Evolutionary conservation across 2,797 vertebrate genomes (phyloP).

Genomic region (Syngnathus acus): DNA sequence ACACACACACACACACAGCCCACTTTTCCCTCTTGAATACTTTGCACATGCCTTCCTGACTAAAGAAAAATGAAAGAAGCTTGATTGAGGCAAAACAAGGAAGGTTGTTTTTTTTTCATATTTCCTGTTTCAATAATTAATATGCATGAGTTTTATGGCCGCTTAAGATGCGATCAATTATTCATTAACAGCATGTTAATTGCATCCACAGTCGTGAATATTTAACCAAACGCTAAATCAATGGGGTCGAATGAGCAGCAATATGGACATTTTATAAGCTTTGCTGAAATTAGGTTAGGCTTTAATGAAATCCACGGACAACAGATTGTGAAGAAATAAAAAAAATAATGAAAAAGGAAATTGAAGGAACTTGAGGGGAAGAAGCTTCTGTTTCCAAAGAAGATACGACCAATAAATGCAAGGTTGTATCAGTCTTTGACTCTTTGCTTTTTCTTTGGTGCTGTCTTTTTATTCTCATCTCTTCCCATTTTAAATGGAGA

Average conservation of each 20-base stretch:
- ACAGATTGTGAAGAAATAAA: constrained; percentile 30
- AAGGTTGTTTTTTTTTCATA: constrained; percentile 60
- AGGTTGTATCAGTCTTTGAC: constrained; percentile 30
- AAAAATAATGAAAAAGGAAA: constrained; percentile 13
- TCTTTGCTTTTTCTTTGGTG: constrained; percentile 37
- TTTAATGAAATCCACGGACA: constrained; percentile 57
- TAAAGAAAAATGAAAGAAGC: constrained; percentile 56
- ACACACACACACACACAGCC: constrained; percentile 11
- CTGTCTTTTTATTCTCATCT: constrained; percentile 46
- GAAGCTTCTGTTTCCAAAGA: constrained; percentile 27
- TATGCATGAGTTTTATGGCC: constrained; percentile 73
- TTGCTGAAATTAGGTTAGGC: constrained; percentile 59
- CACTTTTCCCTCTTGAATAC: constrained; percentile 35
- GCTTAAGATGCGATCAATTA: constrained; percentile 73
- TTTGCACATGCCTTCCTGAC: constrained; percentile 38
- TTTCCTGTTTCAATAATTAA: constrained; percentile 73
- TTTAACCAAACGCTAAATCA: constrained; percentile 73
- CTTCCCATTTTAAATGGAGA: constrained; percentile 54
- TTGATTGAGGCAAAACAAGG: constrained; percentile 67
- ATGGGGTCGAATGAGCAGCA: constrained; percentile 69
- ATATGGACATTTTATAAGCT: constrained; percentile 68
- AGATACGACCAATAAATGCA: constrained; percentile 39
- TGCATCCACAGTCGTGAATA: constrained; percentile 73
- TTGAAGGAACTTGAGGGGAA: constrained; percentile 15
- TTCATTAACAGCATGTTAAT: constrained; percentile 75